Base-by-base conservation (phyloP, 2,113 vertebrate species). In the Albula glossodonta region DNA sequence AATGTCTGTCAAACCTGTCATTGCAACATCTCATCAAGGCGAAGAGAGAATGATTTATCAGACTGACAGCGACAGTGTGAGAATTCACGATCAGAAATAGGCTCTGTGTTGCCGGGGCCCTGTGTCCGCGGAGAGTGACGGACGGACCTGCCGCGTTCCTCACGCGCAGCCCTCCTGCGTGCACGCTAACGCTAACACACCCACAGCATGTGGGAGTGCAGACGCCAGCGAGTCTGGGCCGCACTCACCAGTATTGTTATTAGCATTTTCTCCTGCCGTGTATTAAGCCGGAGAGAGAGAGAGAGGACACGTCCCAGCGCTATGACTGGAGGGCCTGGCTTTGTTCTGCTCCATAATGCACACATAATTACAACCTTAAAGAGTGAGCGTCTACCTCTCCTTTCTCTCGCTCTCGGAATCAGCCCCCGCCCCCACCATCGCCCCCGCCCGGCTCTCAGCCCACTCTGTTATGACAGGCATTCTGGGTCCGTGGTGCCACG, bases 191-290 rank as follows among this genome's bases (percentile, higher is more conserved):
- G 31, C 31, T 41, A 41, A 41, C 31, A 41, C 31, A 41, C 31
- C 31, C 31, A 41, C 31, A 41, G 31, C 31, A 41, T 41, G 31
- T 41, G 31, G 31, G 31, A 41, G 31, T 41, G 31, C 31, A 89
- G 95, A 95, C 95, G 95, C 95, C 94, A 93, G 89, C 87, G 88
- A 94, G 95, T 96, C 95, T 96, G 92, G 90, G 89, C 89, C 86
- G 63, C 60, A 87, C 88, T 92, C 88, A 89, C 90, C 88, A 89
- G 90, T 90, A 93, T 93, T 94, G 93, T 94, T 95, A 92, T 92
- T 88, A 92, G 88, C 92, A 86, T 91, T 93, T 41, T 66, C 87
- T 93, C 87, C 87, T 86, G 93, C 91, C 90, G 92, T 92, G 31
- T 93, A 90, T 93, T 91, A 91, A 91, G 92, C 92, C 90, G 82